phyloP scores from a whole-genome alignment of 2,113 vertebrate species.

The Noturus placidus region DNA sequence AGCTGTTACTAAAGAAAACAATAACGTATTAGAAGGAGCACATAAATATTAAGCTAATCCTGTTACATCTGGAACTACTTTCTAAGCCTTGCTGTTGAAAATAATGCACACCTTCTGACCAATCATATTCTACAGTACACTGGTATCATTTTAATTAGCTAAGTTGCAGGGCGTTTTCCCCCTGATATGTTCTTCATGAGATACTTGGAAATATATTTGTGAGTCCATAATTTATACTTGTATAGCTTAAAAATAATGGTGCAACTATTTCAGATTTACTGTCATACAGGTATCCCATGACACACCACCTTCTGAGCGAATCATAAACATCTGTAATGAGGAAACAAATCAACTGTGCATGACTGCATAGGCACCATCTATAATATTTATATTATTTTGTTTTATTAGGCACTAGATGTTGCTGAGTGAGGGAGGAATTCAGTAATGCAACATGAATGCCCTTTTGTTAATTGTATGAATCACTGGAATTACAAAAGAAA shows the following conservation, averaged over 20 bases:
- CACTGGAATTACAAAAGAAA: neutral
- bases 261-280: neutral
- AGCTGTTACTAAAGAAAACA: too few species aligned
- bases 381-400: neutral
- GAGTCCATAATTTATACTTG: neutral
- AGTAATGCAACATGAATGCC: neutral
- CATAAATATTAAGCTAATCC: too few species aligned
- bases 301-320: neutral
- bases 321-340: neutral
- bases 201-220: neutral
- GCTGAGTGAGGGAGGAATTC: neutral
- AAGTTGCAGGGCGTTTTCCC: neutral
- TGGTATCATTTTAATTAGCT: neutral
- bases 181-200: neutral
- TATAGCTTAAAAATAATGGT: neutral
- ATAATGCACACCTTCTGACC: neutral
- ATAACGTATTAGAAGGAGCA: too few species aligned
- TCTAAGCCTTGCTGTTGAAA: too few species aligned
- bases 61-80: too few species aligned
- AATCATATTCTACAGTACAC: neutral
- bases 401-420: neutral
- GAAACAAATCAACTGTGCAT: neutral
- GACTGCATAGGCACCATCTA: neutral
- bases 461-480: neutral
- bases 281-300: neutral